phyloP scores from a whole-genome alignment of 2,888 invertebrate genomes.

The Linnaemya tessellans region DNA sequence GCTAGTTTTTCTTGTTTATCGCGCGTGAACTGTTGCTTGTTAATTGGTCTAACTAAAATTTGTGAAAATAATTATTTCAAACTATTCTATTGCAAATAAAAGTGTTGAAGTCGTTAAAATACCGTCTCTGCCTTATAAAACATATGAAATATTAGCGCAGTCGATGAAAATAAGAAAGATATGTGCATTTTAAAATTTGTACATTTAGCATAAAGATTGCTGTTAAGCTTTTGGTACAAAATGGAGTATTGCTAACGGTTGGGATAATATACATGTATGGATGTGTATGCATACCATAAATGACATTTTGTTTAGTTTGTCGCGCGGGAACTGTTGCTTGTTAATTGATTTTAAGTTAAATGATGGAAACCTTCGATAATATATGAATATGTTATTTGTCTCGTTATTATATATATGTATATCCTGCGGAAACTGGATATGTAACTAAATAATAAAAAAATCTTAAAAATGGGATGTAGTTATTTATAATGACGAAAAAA shows the following conservation, averaged over 20 bases:
- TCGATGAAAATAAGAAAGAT: not conserved
- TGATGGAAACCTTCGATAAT: too few relatives aligned
- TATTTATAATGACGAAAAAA: too few relatives aligned
- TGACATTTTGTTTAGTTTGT: not conserved
- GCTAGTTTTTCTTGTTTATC: conserved; percentile 7
- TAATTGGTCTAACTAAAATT: not conserved
- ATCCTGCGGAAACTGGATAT: not conserved
- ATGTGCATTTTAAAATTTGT: not conserved
- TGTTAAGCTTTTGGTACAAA: not conserved
- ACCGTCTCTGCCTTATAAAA: not conserved
- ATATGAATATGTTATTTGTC: too few relatives aligned
- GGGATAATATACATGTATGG: not conserved
- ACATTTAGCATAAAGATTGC: not conserved
- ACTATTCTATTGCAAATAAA: not conserved
- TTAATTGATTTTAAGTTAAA: not conserved
- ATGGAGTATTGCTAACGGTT: not conserved
- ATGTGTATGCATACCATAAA: too few relatives aligned
- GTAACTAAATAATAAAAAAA: too few relatives aligned
- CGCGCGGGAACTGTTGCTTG: not conserved
- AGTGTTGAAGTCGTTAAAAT: not conserved
- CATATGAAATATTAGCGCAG: not conserved
- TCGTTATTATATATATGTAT: too few relatives aligned
- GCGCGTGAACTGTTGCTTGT: not conserved
- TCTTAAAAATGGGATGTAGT: too few relatives aligned
- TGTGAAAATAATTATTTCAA: not conserved